phyloP scores from a whole-genome alignment of 2,113 vertebrate species.

The Sorex araneus region DNA sequence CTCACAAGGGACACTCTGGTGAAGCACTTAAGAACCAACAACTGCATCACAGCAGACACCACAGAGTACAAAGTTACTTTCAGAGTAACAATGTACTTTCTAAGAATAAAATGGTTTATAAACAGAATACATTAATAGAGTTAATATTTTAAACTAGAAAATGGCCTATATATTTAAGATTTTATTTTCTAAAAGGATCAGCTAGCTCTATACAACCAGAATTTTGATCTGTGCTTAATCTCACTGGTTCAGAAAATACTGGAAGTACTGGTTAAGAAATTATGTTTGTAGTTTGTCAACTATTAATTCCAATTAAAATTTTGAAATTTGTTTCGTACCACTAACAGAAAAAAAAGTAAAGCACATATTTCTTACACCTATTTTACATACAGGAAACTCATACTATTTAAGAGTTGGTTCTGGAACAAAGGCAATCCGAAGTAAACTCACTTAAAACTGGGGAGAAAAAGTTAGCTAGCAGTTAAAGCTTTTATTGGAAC shows the following conservation, averaged over 20 bases:
- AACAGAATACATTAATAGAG: background rate
- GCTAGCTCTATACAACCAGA: background rate
- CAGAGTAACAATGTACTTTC: background rate
- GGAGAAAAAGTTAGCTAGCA: background rate
- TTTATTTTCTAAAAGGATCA: slow-evolving; percentile 43
- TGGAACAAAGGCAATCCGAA: background rate
- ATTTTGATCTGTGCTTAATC: background rate
- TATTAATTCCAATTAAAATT: slow-evolving; percentile 56
- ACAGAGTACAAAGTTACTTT: background rate
- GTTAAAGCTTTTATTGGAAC: background rate
- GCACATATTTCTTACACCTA: background rate
- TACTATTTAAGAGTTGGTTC: slow-evolving; percentile 26
- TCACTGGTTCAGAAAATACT: background rate
- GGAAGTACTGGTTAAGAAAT: background rate
- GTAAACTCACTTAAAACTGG: background rate
- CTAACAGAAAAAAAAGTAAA: background rate
- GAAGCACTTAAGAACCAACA: slow-evolving; percentile 66
- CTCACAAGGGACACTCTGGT: background rate
- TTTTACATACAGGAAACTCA: background rate
- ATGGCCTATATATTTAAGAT: background rate
- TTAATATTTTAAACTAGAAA: background rate
- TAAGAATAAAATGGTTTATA: slow-evolving; percentile 5
- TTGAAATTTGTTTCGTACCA: background rate
- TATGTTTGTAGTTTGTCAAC: slow-evolving; percentile 24
- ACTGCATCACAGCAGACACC: slow-evolving; percentile 11